Evolutionary conservation across 2,113 vertebrate species (phyloP), one percentile per base, ranked within the genome.

Genomic region (Odontophorus gujanensis): DNA sequence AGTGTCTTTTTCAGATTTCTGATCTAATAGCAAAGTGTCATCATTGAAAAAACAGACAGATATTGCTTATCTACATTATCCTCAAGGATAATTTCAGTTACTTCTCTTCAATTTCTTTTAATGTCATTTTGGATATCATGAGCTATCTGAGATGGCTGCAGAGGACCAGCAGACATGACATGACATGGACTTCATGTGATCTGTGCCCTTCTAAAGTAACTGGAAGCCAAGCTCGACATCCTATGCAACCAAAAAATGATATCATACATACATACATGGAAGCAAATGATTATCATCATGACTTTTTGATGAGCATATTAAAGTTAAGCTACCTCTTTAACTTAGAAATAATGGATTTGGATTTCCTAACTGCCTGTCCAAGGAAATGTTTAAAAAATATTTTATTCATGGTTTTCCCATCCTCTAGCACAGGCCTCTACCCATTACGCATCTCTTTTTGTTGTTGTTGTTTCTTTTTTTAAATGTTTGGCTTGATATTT

Each of bases 381-480:
- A 15, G 7, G 81, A 28, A 91, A 68, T 7, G 26, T 69, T 95
- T 19, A 30, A 55, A 71, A 55, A 81, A 21, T 34, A 89, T 36
- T 91, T 16, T 73, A n/a, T 81, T 24, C 76, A 50, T 62, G 45
- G 66, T 72, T 89, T 91, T 96, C 55, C 79, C 72, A 82, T 83
- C 32, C 59, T 81, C 59, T 43, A 93, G 43, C 48, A 85, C 4
- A 87, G 36, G 48, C 76, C 82, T 88, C 75, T 21, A 11, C 6
- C n/a, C 57, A 58, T 30, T 62, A 36, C 32, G 34, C 50, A 51
- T 42, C 11, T 69, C 17, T 30, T 55, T 51, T 26, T 72, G 87
- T 90, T 51, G 87, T 95, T 92, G 9, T 32, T 28, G n/a, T 67
- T 84, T 50, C 24, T 73, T 88, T 92, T 45, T 89, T 96, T 87